Evolutionary conservation across 2,797 vertebrate species (phyloP), one percentile per base, ranked within the genome.

Genomic region (Muscicapa comitata): DNA sequence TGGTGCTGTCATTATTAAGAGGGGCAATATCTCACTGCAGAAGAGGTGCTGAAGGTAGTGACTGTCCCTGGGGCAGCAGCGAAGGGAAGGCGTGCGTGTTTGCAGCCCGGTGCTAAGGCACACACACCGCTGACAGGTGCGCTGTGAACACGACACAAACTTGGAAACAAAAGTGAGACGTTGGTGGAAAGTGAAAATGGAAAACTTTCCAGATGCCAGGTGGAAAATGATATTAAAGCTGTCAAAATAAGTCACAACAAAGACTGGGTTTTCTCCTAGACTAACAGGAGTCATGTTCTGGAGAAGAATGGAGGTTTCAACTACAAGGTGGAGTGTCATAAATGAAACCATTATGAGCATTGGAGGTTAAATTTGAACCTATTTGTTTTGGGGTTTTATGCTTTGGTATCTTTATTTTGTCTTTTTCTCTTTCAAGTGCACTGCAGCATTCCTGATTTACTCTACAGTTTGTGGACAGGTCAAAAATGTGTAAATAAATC

Each of bases 221-320:
- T 94, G 91, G 88, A 88, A 94, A 88, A 94, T 95, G 2, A 59
- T 94, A 97, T 90, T 94, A 96, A 97, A 96, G 42, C 91, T 96
- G 91, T 95, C 96, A 96, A 94, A 96, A 87, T 94, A 90, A 97
- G 92, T 95, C 95, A 97, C 90, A 97, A 95, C 88, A 96, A 67
- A 92, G 74, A 70, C 37, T 91, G 82, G 50, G 63, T 88, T 94
- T 90, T 93, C 93, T 88, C 31, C 0, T 86, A 88, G 94, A 80
- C 79, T 96, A 96, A 86, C 87, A 84, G 48, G 76, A 96, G 90
- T 90, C 95, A 51, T 91, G 79, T 93, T 91, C 83, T 78, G 50
- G 45, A 91, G 77, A 71, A 78, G 78, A 88, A 78, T 14, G 33
- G 51, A 84, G 65, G 62, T 91, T 94, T 74, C 50, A 83, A 0